Percentiles rank a stretch among this genome's conserved stretches.
These are phyloP conservation scores for Heliconius ismenius DNA, from an alignment of 2,888 invertebrate species.

Conservation along the genomic window DNA sequence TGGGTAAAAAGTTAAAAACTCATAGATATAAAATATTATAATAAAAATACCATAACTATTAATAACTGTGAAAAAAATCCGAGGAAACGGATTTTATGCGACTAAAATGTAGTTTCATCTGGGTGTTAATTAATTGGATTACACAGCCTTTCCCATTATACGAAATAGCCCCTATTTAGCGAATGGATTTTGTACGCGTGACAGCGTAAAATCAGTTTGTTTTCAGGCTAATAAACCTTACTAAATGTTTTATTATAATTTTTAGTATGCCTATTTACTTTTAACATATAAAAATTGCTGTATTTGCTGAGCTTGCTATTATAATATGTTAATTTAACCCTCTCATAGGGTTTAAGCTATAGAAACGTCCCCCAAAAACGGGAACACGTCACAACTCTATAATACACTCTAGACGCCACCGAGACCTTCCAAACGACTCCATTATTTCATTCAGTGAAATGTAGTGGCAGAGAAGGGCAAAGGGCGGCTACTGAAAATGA, in stretches of 20 bases:
- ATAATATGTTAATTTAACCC: neutral
- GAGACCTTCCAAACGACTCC: constrained; percentile 68
- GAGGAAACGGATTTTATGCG: constrained; percentile 51
- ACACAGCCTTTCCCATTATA: constrained; percentile 69
- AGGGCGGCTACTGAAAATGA: constrained; percentile 75
- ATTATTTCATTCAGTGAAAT: constrained; percentile 78
- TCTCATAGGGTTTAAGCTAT: constrained; percentile 7
- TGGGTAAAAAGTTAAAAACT: neutral
- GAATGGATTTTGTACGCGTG: constrained; percentile 70
- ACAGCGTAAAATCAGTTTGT: constrained; percentile 63
- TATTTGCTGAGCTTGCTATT: neutral
- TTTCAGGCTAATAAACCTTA: constrained; percentile 53
- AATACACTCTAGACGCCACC: constrained; percentile 63
- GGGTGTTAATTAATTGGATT: constrained; percentile 73
- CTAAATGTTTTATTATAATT: constrained; percentile 25
- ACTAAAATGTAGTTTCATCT: constrained; percentile 65
- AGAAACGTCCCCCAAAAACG: constrained; percentile 46
- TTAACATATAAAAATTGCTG: neutral
- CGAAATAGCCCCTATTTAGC: constrained; percentile 70
- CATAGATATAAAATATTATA: neutral
- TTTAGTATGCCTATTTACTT: constrained; percentile 3
- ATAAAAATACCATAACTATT: neutral
- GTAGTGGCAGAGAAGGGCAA: constrained; percentile 76
- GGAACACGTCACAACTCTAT: constrained; percentile 62
- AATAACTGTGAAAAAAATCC: constrained; percentile 30